These are phyloP conservation scores for Artemia sp. DNA, from an alignment of 2,888 invertebrate genomes.

Conservation along the genomic window DNA sequence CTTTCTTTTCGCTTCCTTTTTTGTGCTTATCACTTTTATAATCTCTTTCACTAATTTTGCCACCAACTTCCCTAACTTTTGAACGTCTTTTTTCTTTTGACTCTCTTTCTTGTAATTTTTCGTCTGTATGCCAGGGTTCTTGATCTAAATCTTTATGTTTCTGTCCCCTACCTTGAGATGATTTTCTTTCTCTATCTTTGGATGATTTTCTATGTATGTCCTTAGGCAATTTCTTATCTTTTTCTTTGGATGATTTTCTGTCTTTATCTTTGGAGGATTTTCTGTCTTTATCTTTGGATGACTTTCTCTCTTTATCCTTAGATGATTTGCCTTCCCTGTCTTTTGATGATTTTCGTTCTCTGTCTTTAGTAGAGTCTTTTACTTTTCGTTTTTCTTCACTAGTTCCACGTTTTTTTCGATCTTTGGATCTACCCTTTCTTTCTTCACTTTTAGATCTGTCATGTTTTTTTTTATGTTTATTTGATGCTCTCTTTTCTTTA, in stretches of 20 bases:
- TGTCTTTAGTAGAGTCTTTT: constrained; percentile 11
- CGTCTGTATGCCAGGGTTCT: neutral
- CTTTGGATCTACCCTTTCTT: constrained; percentile 13
- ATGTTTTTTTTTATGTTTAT: constrained; percentile 17
- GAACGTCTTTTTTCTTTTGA: neutral
- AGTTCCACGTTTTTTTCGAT: constrained; percentile 2
- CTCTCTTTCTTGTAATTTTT: neutral
- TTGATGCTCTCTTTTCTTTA: constrained; percentile 16
- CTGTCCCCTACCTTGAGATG: constrained; percentile 13
- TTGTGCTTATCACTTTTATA: too few species aligned
- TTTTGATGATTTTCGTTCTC: constrained; percentile 7
- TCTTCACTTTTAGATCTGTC: constrained; percentile 19
- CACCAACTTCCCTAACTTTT: neutral
- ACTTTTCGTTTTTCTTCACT: neutral
- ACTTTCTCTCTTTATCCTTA: constrained; percentile 16
- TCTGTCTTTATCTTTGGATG: constrained; percentile 20
- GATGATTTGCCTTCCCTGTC: constrained; percentile 16
- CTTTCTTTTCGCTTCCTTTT: too few species aligned
- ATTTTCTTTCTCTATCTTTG: constrained; percentile 11
- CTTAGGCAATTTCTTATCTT: constrained; percentile 13
- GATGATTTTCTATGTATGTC: neutral
- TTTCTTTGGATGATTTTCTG: constrained; percentile 21
- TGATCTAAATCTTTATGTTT: constrained; percentile 21
- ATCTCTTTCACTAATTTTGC: neutral
- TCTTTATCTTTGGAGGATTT: constrained; percentile 19